A percentile compares a stretch with the other conserved stretches of the same genome.
Conservation (phyloP, 2,797 vertebrate genomes). For the Cichlasoma orientale region DNA sequence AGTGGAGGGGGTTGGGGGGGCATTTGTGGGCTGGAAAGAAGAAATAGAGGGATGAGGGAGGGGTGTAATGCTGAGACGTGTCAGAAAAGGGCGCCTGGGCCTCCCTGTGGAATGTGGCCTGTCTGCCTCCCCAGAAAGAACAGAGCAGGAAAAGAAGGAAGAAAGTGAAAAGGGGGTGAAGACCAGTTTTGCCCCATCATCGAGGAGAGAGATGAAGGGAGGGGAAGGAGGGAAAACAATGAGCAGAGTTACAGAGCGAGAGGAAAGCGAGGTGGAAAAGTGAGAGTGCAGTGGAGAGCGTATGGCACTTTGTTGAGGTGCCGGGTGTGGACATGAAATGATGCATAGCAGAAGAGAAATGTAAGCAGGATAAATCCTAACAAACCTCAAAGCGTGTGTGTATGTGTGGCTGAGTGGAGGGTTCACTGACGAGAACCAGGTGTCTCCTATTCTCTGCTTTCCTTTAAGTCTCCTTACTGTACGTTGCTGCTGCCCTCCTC, state of each 20-base stretch:
- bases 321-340: constrained; percentile 74
- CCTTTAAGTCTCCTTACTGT: constrained; percentile 47
- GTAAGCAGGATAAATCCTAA: constrained; percentile 72
- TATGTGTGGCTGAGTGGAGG: constrained; percentile 58
- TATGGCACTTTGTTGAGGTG: constrained; percentile 67
- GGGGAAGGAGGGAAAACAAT: constrained; percentile 39
- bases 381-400: constrained; percentile 67
- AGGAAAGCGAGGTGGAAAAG: constrained; percentile 61
- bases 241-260: constrained; percentile 28
- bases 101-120: constrained; percentile 86
- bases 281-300: constrained; percentile 60
- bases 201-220: constrained; percentile 9
- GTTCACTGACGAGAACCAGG: constrained; percentile 78
- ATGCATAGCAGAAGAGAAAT: constrained; percentile 77
- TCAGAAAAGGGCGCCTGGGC: constrained; percentile 85
- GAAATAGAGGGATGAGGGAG: constrained; percentile 77
- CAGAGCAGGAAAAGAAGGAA: constrained; percentile 67
- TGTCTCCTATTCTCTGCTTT: constrained; percentile 67
- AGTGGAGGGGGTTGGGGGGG: constrained; percentile 4
- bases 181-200: constrained; percentile 71
- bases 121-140: constrained; percentile 83
- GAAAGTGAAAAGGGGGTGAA: constrained; percentile 62
- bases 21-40: constrained; percentile 59
- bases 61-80: constrained; percentile 84
- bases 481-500: constrained; percentile 1